Evolutionary conservation across 1,140 invertebrate genomes (phyloP), one percentile per base, ranked within the genome.

Genomic region (Epicauta chinensis): DNA sequence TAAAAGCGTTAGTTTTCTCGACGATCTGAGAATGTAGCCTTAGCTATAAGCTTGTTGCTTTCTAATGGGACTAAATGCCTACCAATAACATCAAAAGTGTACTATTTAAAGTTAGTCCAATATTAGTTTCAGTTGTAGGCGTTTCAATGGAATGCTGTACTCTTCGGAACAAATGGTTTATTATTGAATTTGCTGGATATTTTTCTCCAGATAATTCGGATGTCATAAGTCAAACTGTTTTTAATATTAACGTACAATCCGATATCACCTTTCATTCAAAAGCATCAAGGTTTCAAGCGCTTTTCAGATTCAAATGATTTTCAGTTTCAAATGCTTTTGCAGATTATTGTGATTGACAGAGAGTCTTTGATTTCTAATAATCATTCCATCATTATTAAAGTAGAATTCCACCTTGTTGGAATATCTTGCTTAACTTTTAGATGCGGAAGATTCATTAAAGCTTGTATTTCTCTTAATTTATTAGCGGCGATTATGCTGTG

Each of bases 1-100:
- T 58, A 60, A 67, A 67, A 30, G 41, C 61, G 44, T 48, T 44
- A 59, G 62, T 65, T 47, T 66, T 66, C 61, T 46, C 10, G 61
- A n/a, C n/a, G 63, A 60, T 66, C 63, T n/a, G 66, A 13, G 47
- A 65, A 59, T 10, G 63, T 61, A 30, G 54, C 43, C 53, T 61
- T 60, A 15, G 61, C 58, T 32, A 53, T 50, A 51, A 50, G 37
- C 60, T 59, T 64, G 29, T 60, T 55, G 29, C 14, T 41, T 51
- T 65, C 63, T 17, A 50, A 51, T 16, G 13, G 32, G 12, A 56
- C 56, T 34, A 67, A 51, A 46, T 58, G 48, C 46, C 50, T 50
- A 16, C 42, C 36, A 23, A 67, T 43, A 15, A 30, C 43, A 11
- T 64, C 58, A 17, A 53, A 6, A 59, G 16, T 15, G n/a, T 10